Base-by-base conservation (phyloP, 2,113 vertebrate species). In the Nesoenas mayeri region DNA sequence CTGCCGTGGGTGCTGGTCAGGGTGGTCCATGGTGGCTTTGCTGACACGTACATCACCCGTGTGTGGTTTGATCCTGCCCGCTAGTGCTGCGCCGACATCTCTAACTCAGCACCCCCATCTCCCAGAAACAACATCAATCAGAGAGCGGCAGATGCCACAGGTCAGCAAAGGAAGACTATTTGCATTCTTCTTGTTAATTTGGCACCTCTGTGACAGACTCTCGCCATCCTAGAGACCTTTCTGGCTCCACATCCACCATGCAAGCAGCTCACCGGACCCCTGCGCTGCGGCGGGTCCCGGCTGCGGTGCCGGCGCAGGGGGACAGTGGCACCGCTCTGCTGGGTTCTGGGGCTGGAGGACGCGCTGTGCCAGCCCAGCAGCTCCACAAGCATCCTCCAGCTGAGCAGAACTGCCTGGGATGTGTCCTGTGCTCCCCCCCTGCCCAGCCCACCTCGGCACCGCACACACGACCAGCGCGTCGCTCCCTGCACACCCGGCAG, bases 111-210 rank as follows among this genome's bases (percentile, higher is more conserved):
- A 10, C 1, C 9, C 10, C 21, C 42, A 3, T 58, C 32, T 12
- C 32, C 2, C 58, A 6, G 26, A 44, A 50, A 3, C 12, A 2
- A 5, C 3, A 11, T 6, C 57, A 3, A 14, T 3, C 6, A 7
- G 42, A n/a, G 38, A 15, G 44, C 1, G 9, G 65, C 64, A 3
- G 20, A 29, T 20, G 38, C 7, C 44, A 0, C 10, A 2, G 48
- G 17, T 9, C 12, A 0, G 18, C 0, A 0, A 42, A 18, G 48
- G 54, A n/a, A 21, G 17, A 16, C 5, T 56, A 15, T 26, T 34
- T 20, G 2, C 13, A 0, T 2, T 2, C 1, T 18, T 12, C 1
- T 1, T 2, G 42, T 3, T 18, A 3, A 12, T 17, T 20, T 5
- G 73, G 22, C 48, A 18, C 15, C 86, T 58, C 80, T 26, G n/a